Evolutionary conservation across 2,113 vertebrate species (phyloP), one percentile per base, ranked within the genome.

Genomic region (Odontesthes bonariensis): DNA sequence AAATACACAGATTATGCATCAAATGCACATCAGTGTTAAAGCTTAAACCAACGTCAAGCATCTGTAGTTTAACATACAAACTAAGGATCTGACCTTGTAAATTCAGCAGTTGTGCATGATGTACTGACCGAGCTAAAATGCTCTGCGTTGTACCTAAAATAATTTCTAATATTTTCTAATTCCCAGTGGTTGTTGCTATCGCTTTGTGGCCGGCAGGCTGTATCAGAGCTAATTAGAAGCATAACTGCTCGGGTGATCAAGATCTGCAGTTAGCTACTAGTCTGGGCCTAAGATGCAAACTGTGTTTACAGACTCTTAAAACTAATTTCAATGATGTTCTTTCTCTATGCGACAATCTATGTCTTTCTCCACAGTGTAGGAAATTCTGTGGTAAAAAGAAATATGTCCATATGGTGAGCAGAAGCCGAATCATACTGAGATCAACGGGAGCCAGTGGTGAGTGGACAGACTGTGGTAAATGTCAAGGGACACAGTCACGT

Each of bases 401-500:
- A 65, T 54, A 58, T 11, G 42, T 72, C 77, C 87, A 79, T 88
- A 89, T 90, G 88, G 83, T 44, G 42, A 70, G 63, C 32, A 33
- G 62, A 42, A 61, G 63, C 47, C 64, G 71, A 85, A 69, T 83
- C 79, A 61, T 49, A 58, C 76, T 54, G 85, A 72, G 79, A 89
- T 88, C 82, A 79, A 71, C n/a, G 81, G 75, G 61, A 82, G 76
- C 4, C 59, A 19, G 73, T 76, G 81, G 73, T 58, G 56, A 83
- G 65, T 51, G 38, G 63, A 86, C 85, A 89, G 85, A 79, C 86
- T 88, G 83, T 69, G 69, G 68, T 27, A 74, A 75, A 68, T 65
- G 74, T 82, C 81, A 73, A 42, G 63, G 55, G 69, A 40, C 4
- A 12, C 60, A 78, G 73, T 33, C 62, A 51, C 70, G 55, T 35